phyloP scores from a whole-genome alignment of 2,888 invertebrate species.

The Hyposoter dolosus region DNA sequence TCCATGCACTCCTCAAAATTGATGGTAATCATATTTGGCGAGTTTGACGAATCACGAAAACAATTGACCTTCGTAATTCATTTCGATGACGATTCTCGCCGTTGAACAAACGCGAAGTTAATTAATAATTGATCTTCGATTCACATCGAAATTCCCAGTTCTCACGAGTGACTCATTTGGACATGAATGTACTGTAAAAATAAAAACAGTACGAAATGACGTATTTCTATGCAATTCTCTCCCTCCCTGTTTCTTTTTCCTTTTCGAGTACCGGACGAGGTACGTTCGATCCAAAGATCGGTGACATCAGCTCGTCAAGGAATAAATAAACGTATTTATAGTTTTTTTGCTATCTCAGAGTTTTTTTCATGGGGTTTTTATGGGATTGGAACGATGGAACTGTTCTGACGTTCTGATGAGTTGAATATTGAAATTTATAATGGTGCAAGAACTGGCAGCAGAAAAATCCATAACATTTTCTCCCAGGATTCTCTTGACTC shows the following conservation, averaged over 20 bases:
- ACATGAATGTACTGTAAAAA: not conserved
- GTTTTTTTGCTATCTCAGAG: not conserved
- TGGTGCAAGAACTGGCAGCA: not conserved
- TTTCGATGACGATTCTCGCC: not conserved
- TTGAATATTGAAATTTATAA: not conserved
- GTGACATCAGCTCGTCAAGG: not conserved
- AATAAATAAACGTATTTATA: not conserved
- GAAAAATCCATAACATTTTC: not conserved
- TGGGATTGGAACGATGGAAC: not conserved
- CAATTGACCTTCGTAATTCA: not conserved
- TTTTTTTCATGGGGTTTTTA: not conserved
- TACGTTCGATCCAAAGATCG: not conserved
- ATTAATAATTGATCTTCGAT: not conserved
- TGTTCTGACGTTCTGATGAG: not conserved
- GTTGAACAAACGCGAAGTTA: not conserved
- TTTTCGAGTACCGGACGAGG: not conserved
- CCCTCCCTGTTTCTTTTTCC: not conserved
- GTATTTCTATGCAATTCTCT: not conserved
- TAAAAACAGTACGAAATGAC: not conserved
- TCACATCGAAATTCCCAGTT: not conserved
- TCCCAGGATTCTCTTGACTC: not conserved
- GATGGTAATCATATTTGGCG: not conserved
- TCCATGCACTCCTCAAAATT: not conserved
- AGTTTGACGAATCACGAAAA: not conserved
- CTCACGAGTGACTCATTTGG: not conserved